phyloP scores from a whole-genome alignment of 2,113 vertebrate species.

The Trichomycterus rosablanca region DNA sequence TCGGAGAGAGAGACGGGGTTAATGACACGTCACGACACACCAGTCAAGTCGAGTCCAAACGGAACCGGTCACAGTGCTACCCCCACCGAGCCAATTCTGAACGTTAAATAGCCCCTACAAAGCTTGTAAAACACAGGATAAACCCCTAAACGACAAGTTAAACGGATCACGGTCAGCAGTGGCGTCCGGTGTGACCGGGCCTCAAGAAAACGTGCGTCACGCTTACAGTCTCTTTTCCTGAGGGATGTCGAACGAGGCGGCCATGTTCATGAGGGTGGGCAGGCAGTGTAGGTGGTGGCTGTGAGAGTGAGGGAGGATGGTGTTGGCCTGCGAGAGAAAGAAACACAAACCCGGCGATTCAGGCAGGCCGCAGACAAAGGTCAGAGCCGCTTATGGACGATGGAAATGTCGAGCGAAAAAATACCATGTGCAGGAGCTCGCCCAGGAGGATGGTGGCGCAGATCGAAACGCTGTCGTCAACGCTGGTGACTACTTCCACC shows the following conservation, averaged over 20 bases:
- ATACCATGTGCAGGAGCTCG: slow-evolving; percentile 97
- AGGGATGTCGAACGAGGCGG: slow-evolving; percentile 92
- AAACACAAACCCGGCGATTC: background rate
- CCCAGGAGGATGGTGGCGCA: slow-evolving; percentile 93
- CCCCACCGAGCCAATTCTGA: too few relatives aligned
- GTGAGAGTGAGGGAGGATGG: slow-evolving; percentile 94
- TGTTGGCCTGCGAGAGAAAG: slow-evolving; percentile 78
- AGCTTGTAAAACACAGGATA: too few relatives aligned
- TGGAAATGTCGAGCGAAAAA: background rate
- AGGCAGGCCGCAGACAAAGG: background rate
- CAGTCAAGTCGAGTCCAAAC: too few relatives aligned
- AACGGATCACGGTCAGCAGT: too few relatives aligned
- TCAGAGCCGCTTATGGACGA: background rate
- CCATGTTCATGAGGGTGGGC: slow-evolving; percentile 95
- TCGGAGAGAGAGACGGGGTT: background rate
- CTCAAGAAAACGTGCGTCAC: too few relatives aligned
- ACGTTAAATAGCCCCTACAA: too few relatives aligned
- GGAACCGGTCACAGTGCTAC: too few relatives aligned
- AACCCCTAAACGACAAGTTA: too few relatives aligned
- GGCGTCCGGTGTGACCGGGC: too few relatives aligned
- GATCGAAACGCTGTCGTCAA: slow-evolving; percentile 86
- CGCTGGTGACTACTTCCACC: slow-evolving; percentile 96
- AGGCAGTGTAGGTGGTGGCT: slow-evolving; percentile 97
- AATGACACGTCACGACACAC: too few relatives aligned
- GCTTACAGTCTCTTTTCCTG: slow-evolving; percentile 93